Evolutionary conservation across 2,797 vertebrate species (phyloP), one percentile per base, ranked within the genome.

Genomic region (Pogonophryne albipinna): DNA sequence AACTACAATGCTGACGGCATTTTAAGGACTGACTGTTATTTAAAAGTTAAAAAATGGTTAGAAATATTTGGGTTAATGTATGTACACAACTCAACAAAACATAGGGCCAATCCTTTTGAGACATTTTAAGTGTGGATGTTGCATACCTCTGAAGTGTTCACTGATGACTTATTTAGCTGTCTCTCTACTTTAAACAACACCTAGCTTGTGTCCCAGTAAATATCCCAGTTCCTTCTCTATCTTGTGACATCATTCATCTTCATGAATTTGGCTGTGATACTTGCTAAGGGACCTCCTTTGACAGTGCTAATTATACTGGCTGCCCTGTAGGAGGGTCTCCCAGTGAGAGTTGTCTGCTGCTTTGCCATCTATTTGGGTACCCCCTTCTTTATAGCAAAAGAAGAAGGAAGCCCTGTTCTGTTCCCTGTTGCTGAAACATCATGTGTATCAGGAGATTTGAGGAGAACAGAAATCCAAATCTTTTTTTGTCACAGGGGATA

Each of bases 291-390:
- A 84, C 76, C 47, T 79, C 59, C 76, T 85, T 66, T 86, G 74
- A 87, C 83, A 80, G 62, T 46, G 70, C 77, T 90, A 85, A 91
- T 92, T 87, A 87, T 80, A 81, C 67, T 60, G 68, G 34, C 71
- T 85, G 81, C 67, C 74, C 78, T 76, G 49, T 76, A 74, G 77
- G 74, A 82, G 87, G 77, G 82, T 87, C 81, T 88, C 86, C 89
- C 72, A 75, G 83, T 78, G 70, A 87, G 88, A 78, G 77, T 66
- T 72, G 76, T 87, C 78, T 81, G 68, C 84, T 71, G 66, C 71
- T 74, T 62, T 51, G 62, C 17, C 66, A 72, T 80, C 58, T 71
- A 60, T 47, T 44, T 62, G 52, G 78, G 62, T 38, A 59, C 34
- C 60, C 64, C 46, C 42, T 34, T 55, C 68, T 79, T 65, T 70